phyloP scores from a whole-genome alignment of 1,140 invertebrate genomes.

The Sipha flava region DNA sequence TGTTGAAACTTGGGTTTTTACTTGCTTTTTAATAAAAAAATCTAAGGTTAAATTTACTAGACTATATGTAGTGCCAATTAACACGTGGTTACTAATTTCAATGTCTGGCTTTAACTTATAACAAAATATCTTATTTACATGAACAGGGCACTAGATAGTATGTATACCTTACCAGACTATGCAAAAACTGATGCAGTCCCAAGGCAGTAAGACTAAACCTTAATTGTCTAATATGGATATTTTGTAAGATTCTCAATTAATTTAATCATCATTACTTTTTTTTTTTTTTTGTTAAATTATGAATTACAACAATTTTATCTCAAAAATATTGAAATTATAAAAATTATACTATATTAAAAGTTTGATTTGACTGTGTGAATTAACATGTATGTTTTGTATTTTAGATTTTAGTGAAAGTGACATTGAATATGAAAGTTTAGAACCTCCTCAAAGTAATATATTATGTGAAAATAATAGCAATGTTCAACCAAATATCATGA shows the following conservation, averaged over 20 bases:
- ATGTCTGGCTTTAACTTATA: background rate
- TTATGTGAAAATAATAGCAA: background rate
- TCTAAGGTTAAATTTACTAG: too few species aligned
- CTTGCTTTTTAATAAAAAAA: too few species aligned
- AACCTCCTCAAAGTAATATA: background rate
- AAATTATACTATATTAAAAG: too few species aligned
- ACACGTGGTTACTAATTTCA: background rate
- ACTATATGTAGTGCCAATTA: too few species aligned
- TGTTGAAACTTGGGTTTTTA: too few species aligned
- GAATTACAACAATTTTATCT: too few species aligned
- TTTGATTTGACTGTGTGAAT: too few species aligned
- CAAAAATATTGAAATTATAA: too few species aligned
- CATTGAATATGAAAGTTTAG: background rate
- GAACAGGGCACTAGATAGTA: background rate
- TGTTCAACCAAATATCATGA: slow-evolving; percentile 29
- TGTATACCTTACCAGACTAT: background rate
- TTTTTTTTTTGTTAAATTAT: too few species aligned
- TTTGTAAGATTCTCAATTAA: too few species aligned
- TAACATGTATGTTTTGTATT: slow-evolving; percentile 21
- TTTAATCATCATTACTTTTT: too few species aligned
- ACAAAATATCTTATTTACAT: background rate
- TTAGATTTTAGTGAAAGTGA: background rate
- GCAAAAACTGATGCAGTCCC: background rate
- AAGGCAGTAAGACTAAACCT: background rate
- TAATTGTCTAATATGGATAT: too few species aligned